phyloP scores from a whole-genome alignment of 2,797 vertebrate genomes.

The Peromyscus melanophrys region DNA sequence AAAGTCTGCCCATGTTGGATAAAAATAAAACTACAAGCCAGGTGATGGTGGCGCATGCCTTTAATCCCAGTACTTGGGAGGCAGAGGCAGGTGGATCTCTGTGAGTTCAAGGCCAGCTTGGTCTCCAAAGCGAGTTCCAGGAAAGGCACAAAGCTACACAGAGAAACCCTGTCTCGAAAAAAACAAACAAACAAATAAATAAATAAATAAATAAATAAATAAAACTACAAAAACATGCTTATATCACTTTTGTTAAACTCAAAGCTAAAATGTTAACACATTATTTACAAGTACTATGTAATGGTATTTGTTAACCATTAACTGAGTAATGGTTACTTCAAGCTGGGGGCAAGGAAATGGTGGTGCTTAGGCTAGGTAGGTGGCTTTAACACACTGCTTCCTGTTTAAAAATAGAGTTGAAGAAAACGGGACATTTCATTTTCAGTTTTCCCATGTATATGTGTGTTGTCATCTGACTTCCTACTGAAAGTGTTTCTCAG shows the following conservation, averaged over 20 bases:
- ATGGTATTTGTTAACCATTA: no score
- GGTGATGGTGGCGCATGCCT: no score
- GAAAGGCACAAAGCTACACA: no score
- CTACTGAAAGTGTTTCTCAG: not conserved
- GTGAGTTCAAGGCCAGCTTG: no score
- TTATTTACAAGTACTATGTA: not conserved
- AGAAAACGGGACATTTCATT: not conserved
- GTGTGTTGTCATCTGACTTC: not conserved
- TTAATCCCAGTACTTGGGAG: no score
- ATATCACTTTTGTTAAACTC: not conserved
- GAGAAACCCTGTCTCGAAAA: no score
- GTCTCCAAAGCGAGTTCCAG: no score
- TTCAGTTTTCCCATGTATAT: not conserved
- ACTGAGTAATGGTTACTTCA: not conserved
- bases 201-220: not conserved
- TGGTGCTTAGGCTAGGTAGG: not conserved
- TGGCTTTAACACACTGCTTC: conserved; percentile 28
- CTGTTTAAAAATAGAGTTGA: conserved; percentile 4
- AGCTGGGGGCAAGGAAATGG: not conserved
- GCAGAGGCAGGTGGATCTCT: no score
- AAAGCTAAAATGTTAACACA: not conserved
- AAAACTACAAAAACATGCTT: not conserved
- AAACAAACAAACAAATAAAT: no score
- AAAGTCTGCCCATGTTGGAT: not conserved
- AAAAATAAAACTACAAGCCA: not conserved